Conservation (phyloP, 2,888 invertebrate genomes). For the Nudaria mundana region DNA sequence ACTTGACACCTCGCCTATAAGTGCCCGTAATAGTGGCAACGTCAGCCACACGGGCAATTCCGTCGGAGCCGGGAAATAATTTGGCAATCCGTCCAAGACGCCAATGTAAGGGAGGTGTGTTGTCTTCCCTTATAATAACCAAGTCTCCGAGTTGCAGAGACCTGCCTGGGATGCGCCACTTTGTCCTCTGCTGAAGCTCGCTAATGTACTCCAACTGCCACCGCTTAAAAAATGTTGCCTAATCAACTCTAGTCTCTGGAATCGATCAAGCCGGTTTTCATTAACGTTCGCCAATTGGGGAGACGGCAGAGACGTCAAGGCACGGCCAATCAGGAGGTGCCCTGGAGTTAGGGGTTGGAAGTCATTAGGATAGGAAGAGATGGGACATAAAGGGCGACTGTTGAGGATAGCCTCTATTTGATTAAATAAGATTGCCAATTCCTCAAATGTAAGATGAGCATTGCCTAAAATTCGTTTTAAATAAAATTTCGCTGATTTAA, state of each 20-base stretch:
- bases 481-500: not conserved
- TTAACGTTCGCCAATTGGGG: not conserved
- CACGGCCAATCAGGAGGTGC: not conserved
- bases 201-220: not conserved
- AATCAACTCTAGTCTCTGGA: not conserved
- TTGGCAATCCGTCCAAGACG: constrained; percentile 1
- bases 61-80: constrained; percentile 1
- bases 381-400: not conserved
- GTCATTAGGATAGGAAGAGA: not conserved
- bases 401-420: not conserved
- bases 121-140: constrained; percentile 1
- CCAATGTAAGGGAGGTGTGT: constrained; percentile 4
- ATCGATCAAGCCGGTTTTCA: not conserved
- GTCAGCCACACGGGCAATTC: not conserved
- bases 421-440: not conserved
- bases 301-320: not conserved
- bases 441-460: not conserved
- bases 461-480: not conserved
- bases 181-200: not conserved
- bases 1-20: too few relatives aligned
- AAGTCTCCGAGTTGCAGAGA: not conserved
- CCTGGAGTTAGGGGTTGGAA: not conserved
- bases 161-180: not conserved
- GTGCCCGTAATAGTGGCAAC: not conserved
- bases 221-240: not conserved